Base-by-base conservation (phyloP, 2,888 invertebrate species). In the Drosophila tanythrix region DNA sequence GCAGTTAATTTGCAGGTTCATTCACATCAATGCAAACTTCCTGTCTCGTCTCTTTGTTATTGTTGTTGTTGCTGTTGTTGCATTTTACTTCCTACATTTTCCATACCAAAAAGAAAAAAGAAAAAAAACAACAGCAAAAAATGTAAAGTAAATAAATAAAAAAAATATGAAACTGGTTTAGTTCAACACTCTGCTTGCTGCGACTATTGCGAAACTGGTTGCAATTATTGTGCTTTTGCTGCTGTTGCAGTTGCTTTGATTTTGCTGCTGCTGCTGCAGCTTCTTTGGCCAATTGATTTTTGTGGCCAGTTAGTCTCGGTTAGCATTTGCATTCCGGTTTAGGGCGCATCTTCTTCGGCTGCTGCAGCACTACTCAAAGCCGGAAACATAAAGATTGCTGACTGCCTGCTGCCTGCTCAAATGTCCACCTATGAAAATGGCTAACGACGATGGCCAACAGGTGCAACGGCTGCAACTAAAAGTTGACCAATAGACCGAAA, bases 61-160 rank as follows among this genome's bases (percentile, higher is more conserved):
- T 73, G 46, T 67, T 55, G 43, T 31, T 57, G 36, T 35, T 67
- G 64, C 11, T 68, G 68, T 71, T 90, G 74, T 69, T 83, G 81
- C 83, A 79, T 82, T 76, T 81, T 74, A 87, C 86, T 90, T 88
- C 90, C 86, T 88, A 90, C 72, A 81, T 88, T 85, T 85, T 88
- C 88, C 72, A 52, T 60, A 66, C 73, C 73, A 50, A 81, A 80
- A 76, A 80, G 33, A 64, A 70, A 53, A 50, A 36, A 13, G 13
- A 63, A 68, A 58, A 25, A 13, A 6, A 56, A 52, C 13, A 56
- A 38, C 62, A 72, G 40, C 21, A 38, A 15, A 21, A 52, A 52
- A 58, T 36, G 56, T 56, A 56, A 43, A 60, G 68, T 78, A 68
- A 72, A 68, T 68, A 77, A 35, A 80, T 68, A 66, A 31, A 75